Evolutionary conservation across 2,888 invertebrate species (phyloP).

Genomic region (Cantharis nigra): DNA sequence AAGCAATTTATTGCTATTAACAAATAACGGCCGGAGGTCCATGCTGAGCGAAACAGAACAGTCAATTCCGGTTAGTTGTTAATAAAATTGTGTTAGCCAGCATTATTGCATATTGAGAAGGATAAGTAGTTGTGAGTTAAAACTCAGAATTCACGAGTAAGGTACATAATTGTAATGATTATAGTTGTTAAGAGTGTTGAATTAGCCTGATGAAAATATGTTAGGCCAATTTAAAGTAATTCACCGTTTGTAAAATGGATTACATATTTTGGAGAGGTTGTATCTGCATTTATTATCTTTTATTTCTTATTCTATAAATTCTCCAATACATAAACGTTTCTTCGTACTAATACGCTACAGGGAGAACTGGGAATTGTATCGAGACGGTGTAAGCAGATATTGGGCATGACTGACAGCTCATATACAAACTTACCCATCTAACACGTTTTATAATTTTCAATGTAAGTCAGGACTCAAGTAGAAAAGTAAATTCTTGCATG

Average conservation of each 20-base stretch:
- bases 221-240: background rate
- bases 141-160: no score
- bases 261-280: background rate
- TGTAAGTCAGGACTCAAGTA: background rate
- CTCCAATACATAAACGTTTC: background rate
- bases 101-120: no score
- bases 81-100: no score
- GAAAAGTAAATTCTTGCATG: background rate
- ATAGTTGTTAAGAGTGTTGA: no score
- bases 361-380: background rate
- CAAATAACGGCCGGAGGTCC: no score
- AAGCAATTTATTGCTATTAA: no score
- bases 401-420: background rate
- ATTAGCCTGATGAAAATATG: background rate
- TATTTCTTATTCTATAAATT: background rate
- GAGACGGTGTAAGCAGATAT: background rate
- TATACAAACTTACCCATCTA: background rate
- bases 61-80: no score
- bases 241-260: background rate
- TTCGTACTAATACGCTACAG: background rate
- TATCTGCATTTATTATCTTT: background rate
- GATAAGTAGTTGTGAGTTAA: no score
- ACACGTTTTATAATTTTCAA: background rate
- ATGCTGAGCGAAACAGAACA: no score
- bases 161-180: no score